Conservation (phyloP, 2,888 invertebrate genomes). For the Epirrhoe alternata region DNA sequence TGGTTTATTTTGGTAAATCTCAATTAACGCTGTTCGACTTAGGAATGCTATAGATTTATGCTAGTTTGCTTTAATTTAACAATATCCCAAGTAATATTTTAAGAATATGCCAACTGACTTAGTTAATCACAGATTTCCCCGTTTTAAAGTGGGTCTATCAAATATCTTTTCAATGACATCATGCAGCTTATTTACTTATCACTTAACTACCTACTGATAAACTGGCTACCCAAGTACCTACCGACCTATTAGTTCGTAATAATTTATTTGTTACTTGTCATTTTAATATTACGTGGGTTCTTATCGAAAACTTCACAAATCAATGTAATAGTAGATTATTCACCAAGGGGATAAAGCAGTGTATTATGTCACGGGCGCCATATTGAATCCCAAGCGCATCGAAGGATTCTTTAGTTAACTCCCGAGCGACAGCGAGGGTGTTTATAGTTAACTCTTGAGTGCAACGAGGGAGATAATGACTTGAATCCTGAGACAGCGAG, state of each 20-base stretch:
- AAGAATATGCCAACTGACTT: not conserved
- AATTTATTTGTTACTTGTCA: not conserved
- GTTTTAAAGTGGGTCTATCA: not conserved
- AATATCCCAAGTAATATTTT: not conserved
- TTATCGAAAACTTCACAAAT: no score
- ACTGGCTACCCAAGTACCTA: not conserved
- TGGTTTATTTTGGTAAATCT: conserved; percentile 3
- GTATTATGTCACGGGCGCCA: no score
- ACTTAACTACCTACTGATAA: not conserved
- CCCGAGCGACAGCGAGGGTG: no score
- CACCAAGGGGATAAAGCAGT: no score
- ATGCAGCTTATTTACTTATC: not conserved
- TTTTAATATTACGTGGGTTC: no score
- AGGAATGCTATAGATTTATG: not conserved
- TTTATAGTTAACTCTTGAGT: no score
- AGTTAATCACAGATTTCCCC: not conserved
- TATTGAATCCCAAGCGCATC: no score
- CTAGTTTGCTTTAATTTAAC: not conserved
- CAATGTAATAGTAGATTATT: no score
- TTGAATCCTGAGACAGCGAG: no score
- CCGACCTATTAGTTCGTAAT: not conserved
- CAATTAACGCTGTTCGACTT: not conserved
- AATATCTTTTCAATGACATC: not conserved
- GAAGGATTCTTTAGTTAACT: no score
- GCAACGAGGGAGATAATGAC: no score